Conservation (phyloP, 2,888 invertebrate genomes). For the Eilema depressum region DNA sequence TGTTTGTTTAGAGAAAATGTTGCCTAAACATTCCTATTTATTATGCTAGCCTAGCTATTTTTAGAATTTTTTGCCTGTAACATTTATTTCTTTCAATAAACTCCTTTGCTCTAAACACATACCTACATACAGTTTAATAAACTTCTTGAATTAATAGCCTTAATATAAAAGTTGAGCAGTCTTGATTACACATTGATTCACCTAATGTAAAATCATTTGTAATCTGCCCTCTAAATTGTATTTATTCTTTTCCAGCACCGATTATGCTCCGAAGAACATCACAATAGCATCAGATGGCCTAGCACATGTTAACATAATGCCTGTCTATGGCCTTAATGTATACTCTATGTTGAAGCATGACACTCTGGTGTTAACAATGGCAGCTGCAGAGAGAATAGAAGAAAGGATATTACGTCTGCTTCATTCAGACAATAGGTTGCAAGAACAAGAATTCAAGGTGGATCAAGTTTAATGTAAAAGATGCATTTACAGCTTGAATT, state of each 20-base stretch:
- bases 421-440: conserved; percentile 85
- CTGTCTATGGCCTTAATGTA: conserved; percentile 97
- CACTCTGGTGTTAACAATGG: conserved; percentile 94
- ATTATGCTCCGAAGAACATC: conserved; percentile 96
- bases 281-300: conserved; percentile 92
- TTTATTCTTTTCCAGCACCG: conserved; percentile 87
- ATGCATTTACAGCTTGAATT: neutral
- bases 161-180: no score
- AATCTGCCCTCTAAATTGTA: neutral
- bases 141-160: no score
- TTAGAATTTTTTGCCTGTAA: neutral
- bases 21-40: neutral
- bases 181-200: no score
- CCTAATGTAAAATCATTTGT: neutral
- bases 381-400: conserved; percentile 95
- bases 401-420: conserved; percentile 91
- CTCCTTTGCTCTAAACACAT: no score
- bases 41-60: neutral
- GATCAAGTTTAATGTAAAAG: conserved; percentile 83
- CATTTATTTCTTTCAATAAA: no score
- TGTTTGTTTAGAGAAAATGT: no score
- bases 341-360: conserved; percentile 99
- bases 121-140: no score
- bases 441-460: conserved; percentile 86
- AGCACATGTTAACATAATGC: conserved; percentile 97